Conservation (phyloP, 2,113 vertebrate genomes). For the Guaruba guarouba region DNA sequence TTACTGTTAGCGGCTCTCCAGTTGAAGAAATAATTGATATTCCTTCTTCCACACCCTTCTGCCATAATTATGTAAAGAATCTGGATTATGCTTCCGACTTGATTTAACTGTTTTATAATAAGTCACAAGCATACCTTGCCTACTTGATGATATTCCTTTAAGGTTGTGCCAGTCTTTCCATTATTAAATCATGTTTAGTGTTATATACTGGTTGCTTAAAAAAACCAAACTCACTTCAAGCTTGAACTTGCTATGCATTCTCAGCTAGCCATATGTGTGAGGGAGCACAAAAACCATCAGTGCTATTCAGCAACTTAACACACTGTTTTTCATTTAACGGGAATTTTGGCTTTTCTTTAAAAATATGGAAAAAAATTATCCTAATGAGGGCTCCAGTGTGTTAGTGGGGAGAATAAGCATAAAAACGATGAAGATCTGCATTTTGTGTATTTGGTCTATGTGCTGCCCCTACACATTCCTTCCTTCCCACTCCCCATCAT, state of each 20-base stretch:
- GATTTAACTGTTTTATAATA: slow-evolving; percentile 55
- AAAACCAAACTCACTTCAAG: slow-evolving; percentile 36
- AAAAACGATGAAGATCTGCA: neutral
- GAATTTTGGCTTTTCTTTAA: neutral
- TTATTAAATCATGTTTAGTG: slow-evolving; percentile 65
- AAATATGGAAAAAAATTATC: neutral
- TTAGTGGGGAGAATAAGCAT: neutral
- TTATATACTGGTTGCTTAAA: slow-evolving; percentile 49
- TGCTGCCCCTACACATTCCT: neutral
- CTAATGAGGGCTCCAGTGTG: neutral
- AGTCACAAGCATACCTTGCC: slow-evolving; percentile 52
- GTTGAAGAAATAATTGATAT: slow-evolving; percentile 14
- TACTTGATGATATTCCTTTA: slow-evolving; percentile 62
- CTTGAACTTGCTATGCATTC: slow-evolving; percentile 38
- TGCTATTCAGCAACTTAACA: neutral
- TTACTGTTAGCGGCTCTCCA: neutral
- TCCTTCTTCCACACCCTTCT: slow-evolving; percentile 34
- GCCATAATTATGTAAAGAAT: slow-evolving; percentile 66
- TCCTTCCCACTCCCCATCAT: too few species aligned
- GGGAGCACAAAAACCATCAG: slow-evolving; percentile 16
- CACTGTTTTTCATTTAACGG: neutral
- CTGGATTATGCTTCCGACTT: slow-evolving; percentile 57
- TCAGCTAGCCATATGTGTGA: slow-evolving; percentile 47
- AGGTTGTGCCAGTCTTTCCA: slow-evolving; percentile 66
- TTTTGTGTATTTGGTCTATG: neutral